Percentiles rank a stretch among this genome's conserved stretches.
phyloP scores from a whole-genome alignment of 2,888 invertebrate genomes.

The Mylabris sibirica region DNA sequence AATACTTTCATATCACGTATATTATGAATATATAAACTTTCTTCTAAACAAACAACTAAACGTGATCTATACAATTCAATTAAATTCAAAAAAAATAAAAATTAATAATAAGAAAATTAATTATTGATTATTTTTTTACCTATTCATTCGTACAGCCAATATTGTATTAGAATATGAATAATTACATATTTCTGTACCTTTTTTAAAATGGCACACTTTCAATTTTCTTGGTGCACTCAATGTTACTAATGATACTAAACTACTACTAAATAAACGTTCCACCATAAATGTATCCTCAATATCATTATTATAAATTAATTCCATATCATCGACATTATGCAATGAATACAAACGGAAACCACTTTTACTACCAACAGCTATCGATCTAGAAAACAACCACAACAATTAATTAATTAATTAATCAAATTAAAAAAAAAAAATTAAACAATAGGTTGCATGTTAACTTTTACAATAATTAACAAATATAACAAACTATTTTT shows the following conservation, averaged over 20 bases:
- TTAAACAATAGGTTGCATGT: neutral
- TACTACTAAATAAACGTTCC: constrained; percentile 96
- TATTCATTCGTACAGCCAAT: constrained; percentile 92
- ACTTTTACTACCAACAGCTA: constrained; percentile 90
- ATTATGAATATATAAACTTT: constrained; percentile 97
- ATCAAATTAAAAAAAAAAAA: too few species aligned
- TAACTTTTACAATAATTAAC: too few species aligned
- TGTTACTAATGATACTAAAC: constrained; percentile 94
- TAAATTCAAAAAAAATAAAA: constrained; percentile 14
- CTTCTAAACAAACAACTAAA: constrained; percentile 96
- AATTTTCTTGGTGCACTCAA: constrained; percentile 88
- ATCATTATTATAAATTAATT: constrained; percentile 87
- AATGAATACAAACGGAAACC: constrained; percentile 92
- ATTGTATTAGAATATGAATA: constrained; percentile 95
- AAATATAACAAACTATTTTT: too few species aligned
- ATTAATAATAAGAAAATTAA: neutral
- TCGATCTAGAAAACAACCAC: constrained; percentile 69
- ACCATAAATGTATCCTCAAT: constrained; percentile 89
- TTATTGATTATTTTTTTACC: constrained; percentile 68
- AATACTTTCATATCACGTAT: constrained; percentile 98
- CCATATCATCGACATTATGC: constrained; percentile 82
- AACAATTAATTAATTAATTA: constrained; percentile 21
- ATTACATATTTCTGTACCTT: constrained; percentile 97
- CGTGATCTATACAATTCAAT: constrained; percentile 62
- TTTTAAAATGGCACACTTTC: constrained; percentile 97